These are phyloP conservation scores for Apolygus lucorum DNA, from an alignment of 1,140 invertebrate species.

Conservation along the genomic window DNA sequence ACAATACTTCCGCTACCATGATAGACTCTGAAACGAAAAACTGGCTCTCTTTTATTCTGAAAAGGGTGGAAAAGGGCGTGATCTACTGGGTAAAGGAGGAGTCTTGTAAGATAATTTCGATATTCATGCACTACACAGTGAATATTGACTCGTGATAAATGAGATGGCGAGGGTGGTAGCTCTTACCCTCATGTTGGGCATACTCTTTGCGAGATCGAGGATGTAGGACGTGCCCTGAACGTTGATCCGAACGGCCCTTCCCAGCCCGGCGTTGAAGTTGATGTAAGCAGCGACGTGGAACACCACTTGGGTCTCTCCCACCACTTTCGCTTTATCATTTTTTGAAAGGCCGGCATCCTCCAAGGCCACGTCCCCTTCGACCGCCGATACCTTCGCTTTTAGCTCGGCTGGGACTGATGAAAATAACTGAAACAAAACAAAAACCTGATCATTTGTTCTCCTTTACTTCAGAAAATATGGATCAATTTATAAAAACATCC, in stretches of 20 bases:
- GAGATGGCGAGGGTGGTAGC: slow-evolving; percentile 22
- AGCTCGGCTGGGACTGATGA: slow-evolving; percentile 38
- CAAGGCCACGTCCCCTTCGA: slow-evolving; percentile 41
- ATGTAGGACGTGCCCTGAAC: slow-evolving; percentile 43
- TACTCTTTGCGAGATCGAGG: slow-evolving; percentile 39
- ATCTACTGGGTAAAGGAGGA: too few species aligned
- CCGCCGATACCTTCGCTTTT: slow-evolving; percentile 37
- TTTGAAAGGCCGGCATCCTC: slow-evolving; percentile 49
- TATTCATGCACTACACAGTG: not conserved
- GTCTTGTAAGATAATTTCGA: not conserved
- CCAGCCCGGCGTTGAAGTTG: slow-evolving; percentile 45
- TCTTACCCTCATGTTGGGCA: slow-evolving; percentile 36
- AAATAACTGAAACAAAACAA: slow-evolving; percentile 17
- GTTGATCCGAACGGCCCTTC: slow-evolving; percentile 44
- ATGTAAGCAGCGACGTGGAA: slow-evolving; percentile 90
- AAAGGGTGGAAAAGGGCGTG: too few species aligned
- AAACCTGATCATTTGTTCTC: too few species aligned
- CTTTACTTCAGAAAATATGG: not conserved
- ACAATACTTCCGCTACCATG: too few species aligned
- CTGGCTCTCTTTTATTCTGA: too few species aligned
- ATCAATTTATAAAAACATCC: not conserved
- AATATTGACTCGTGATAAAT: slow-evolving; percentile 4
- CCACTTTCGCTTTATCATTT: slow-evolving; percentile 45
- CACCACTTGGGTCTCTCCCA: slow-evolving; percentile 59
- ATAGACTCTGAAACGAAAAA: too few species aligned